Evolutionary conservation across 2,113 vertebrate genomes (phyloP).

Genomic region (Spea bombifrons): DNA sequence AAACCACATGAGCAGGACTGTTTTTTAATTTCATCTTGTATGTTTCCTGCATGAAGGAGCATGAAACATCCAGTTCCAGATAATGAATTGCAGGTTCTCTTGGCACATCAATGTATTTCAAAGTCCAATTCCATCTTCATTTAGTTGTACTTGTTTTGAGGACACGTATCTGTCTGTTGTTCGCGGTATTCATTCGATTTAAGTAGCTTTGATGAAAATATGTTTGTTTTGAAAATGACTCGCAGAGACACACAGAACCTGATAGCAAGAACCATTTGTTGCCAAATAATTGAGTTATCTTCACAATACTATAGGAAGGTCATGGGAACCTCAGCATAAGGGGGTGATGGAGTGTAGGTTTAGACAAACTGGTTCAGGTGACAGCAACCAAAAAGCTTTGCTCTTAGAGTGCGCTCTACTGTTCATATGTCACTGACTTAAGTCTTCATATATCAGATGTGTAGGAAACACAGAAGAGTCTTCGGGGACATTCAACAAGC

Average conservation of each 20-base stretch:
- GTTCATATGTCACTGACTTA: slow-evolving; percentile 27
- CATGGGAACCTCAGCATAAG: slow-evolving; percentile 14
- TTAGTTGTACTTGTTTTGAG: slow-evolving; percentile 37
- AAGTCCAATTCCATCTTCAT: slow-evolving; percentile 25
- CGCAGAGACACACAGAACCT: slow-evolving; percentile 3
- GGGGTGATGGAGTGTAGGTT: slow-evolving; percentile 1
- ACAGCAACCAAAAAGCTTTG: background rate
- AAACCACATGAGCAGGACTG: slow-evolving; percentile 10
- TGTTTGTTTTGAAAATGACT: slow-evolving; percentile 1
- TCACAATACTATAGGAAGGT: background rate
- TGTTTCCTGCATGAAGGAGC: slow-evolving; percentile 20
- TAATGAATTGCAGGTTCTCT: slow-evolving; percentile 39
- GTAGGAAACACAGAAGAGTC: slow-evolving; percentile 3
- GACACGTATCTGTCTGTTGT: slow-evolving; percentile 28
- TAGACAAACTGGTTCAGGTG: background rate
- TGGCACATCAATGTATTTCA: slow-evolving; percentile 24
- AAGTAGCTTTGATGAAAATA: slow-evolving; percentile 32
- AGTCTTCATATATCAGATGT: slow-evolving; percentile 2
- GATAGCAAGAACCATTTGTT: slow-evolving; percentile 15
- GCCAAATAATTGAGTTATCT: slow-evolving; percentile 28
- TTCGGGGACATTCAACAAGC: slow-evolving; percentile 39
- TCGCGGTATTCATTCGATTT: background rate
- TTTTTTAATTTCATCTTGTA: background rate
- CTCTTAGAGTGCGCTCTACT: slow-evolving; percentile 20
- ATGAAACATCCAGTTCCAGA: slow-evolving; percentile 20